These are phyloP conservation scores for Meiosimyza decipiens DNA, from an alignment of 2,888 invertebrate genomes.

Conservation along the genomic window DNA sequence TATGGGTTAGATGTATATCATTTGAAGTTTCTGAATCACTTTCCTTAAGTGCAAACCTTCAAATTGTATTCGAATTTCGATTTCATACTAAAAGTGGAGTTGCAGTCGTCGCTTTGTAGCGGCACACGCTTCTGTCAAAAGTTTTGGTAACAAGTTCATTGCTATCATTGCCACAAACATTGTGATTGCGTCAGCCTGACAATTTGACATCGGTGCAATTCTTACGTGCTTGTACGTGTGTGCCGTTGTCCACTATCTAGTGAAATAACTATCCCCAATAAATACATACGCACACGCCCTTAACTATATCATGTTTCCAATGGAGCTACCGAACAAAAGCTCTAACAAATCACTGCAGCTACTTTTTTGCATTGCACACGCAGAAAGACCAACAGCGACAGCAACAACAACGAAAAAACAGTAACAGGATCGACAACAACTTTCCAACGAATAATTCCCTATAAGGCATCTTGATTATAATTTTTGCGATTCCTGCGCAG, in stretches of 20 bases:
- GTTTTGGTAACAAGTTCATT: not conserved
- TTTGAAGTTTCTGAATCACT: too few species aligned
- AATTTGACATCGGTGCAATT: conserved; percentile 11
- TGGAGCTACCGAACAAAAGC: conserved; percentile 25
- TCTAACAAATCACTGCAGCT: conserved; percentile 34
- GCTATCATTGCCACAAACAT: conserved; percentile 21
- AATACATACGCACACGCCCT: conserved; percentile 14
- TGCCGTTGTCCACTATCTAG: not conserved
- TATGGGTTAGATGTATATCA: too few species aligned
- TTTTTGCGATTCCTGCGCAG: conserved; percentile 35
- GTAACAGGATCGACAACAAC: not conserved
- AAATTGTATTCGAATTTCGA: too few species aligned
- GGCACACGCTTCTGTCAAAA: too few species aligned
- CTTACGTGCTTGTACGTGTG: not conserved
- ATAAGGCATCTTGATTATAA: conserved; percentile 38
- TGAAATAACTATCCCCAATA: not conserved
- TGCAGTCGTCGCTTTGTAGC: too few species aligned
- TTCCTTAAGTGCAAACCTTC: too few species aligned
- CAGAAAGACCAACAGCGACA: not conserved
- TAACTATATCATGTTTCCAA: conserved; percentile 30
- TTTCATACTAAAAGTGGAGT: too few species aligned
- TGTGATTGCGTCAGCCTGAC: not conserved
- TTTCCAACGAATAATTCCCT: conserved; percentile 25
- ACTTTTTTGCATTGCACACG: not conserved
- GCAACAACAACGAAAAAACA: not conserved